phyloP scores from a whole-genome alignment of 2,113 vertebrate genomes.

The Motacilla alba region DNA sequence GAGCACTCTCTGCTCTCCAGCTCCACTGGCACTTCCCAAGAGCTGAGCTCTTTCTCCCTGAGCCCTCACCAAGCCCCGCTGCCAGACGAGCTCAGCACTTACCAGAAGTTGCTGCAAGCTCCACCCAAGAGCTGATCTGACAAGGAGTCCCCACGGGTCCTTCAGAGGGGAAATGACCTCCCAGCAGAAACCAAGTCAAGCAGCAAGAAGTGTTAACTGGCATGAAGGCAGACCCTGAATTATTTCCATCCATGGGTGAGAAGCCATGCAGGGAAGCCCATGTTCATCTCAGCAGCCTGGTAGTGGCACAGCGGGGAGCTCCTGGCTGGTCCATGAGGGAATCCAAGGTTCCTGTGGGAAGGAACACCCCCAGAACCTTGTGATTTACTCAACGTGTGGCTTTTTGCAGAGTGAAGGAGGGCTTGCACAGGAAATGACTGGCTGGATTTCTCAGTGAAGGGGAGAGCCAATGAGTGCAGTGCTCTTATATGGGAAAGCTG shows the following conservation, averaged over 20 bases:
- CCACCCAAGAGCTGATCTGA: conserved; percentile 47
- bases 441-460: conserved; percentile 1
- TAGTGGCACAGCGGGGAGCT: rapidly evolving
- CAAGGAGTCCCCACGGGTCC: neutral
- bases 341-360: neutral
- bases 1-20: neutral
- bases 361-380: neutral
- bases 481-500: conserved; percentile 62
- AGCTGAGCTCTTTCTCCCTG: neutral
- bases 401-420: neutral
- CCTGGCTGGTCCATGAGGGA: neutral
- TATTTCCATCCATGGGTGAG: neutral
- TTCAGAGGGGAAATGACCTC: neutral
- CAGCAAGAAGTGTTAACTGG: neutral
- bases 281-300: neutral
- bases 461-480: conserved; percentile 44
- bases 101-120: conserved; percentile 37
- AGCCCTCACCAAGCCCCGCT: neutral
- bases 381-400: neutral
- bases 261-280: neutral
- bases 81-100: conserved; percentile 25
- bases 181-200: neutral
- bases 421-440: conserved; percentile 45
- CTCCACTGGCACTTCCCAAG: neutral
- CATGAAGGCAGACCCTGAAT: neutral